Evolutionary conservation across 64 coral and sea anemone genomes (phyloP), one percentile per base, ranked within the genome.

Genomic region (Montipora sp.): DNA sequence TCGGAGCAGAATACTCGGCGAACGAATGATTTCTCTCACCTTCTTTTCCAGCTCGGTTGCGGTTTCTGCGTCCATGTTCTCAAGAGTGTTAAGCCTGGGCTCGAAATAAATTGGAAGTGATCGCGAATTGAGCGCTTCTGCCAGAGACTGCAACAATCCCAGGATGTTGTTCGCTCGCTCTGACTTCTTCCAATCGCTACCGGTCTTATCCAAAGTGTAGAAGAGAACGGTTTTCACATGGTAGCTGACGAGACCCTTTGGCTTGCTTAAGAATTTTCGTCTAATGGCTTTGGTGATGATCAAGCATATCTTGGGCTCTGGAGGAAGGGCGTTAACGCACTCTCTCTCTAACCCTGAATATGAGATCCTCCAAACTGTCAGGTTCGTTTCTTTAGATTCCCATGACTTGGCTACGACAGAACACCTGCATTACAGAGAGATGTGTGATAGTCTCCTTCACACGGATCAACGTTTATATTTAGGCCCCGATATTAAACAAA

Each of bases 371-470:
- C 77, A 79, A 5, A 79, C 16, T 44, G 43, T 3, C 36, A 86
- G 65, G 65, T 86, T 86, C 70, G 15, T 8, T 72, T 86, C 61
- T 10, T 86, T 48, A 0, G 43, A 70, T 12, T 86, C 83, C 83
- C 83, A 86, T 70, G 83, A 86, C 83, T 86, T 86, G 6, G 83
- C 65, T 86, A 86, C 83, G 7, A 86, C 60, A 50, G 70, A 86
- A 49, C 83, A 70, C 12, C 67, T 84, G 59, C 18, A 18, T 84
- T 84, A 15, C 51, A 68, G 65, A 68, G 19, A 68, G 13, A 18
- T 68, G 13, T n/a, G 13, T 68, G 24, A 27, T 68, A 68, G 9
- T 68, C 19, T 68, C 11, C 65, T 15, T 68, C 65, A n/a, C 19
- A 18, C 12, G 11, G 18, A 67, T 67, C 19, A n/a, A 68, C 14